Evolutionary conservation across 2,113 vertebrate species (phyloP).

Genomic region (Crotalus tigris): DNA sequence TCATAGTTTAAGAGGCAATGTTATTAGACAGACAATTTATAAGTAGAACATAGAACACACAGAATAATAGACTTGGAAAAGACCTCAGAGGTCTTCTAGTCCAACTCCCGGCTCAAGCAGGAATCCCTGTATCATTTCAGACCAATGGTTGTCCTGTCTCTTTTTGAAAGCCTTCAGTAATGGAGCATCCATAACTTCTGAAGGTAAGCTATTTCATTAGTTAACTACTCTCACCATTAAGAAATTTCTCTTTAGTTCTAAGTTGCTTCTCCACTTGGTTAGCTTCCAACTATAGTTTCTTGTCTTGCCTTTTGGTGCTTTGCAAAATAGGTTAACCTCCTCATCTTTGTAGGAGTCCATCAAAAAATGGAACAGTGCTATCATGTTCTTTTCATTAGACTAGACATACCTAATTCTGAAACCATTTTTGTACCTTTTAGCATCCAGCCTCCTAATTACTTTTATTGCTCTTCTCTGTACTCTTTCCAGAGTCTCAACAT

Average conservation of each 20-base stretch:
- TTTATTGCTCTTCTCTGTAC: neutral
- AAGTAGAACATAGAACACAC: neutral
- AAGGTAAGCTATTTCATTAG: neutral
- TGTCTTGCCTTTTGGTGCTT: neutral
- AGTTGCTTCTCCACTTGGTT: neutral
- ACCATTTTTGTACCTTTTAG: too few species aligned
- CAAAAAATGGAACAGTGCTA: neutral
- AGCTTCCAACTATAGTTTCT: neutral
- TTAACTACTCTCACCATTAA: neutral
- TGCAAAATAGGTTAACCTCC: neutral
- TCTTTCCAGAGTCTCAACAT: neutral
- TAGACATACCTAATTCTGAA: too few species aligned
- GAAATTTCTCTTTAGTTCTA: neutral
- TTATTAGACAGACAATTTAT: neutral
- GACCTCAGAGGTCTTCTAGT: too few species aligned
- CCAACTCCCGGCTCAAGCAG: too few species aligned
- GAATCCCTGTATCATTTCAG: too few species aligned
- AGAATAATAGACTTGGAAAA: too few species aligned
- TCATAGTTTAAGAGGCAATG: neutral
- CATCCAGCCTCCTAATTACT: neutral
- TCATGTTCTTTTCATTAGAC: neutral
- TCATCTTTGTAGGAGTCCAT: neutral
- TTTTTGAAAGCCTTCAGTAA: too few species aligned
- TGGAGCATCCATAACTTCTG: neutral
- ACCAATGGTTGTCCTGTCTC: too few species aligned